Evolutionary conservation across 1,140 invertebrate species (phyloP).

Genomic region (Tribolium castaneum): DNA sequence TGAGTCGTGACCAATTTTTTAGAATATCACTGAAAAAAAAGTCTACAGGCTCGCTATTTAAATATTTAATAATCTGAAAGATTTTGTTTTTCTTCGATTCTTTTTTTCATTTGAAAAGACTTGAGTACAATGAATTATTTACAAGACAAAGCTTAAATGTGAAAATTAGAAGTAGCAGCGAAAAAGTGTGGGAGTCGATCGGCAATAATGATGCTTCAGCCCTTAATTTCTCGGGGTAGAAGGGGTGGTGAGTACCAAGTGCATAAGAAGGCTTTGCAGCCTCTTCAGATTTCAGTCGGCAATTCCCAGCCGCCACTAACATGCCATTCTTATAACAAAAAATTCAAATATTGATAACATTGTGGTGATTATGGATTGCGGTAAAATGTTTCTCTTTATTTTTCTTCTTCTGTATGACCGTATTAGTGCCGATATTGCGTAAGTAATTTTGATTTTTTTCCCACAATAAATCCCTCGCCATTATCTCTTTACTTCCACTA

Average conservation of each 20-base stretch:
- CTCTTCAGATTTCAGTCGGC: conserved; percentile 20
- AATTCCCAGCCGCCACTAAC: not conserved
- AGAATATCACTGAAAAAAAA: too few relatives aligned
- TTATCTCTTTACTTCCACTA: not conserved
- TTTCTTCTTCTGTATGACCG: conserved; percentile 1
- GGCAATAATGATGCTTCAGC: conserved; percentile 1
- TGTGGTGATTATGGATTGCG: not conserved
- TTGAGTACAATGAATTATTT: too few relatives aligned
- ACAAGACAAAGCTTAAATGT: too few relatives aligned
- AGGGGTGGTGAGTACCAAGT: conserved; percentile 7
- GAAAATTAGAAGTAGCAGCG: too few relatives aligned
- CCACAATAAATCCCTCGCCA: not conserved
- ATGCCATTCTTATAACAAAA: not conserved
- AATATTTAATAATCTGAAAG: too few relatives aligned
- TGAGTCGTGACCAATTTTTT: too few relatives aligned
- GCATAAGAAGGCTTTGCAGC: conserved; percentile 36
- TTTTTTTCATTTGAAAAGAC: too few relatives aligned
- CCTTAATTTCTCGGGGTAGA: not conserved
- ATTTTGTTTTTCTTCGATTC: too few relatives aligned
- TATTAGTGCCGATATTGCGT: conserved; percentile 16
- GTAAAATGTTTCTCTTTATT: not conserved
- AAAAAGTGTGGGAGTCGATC: not conserved
- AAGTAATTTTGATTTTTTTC: not conserved
- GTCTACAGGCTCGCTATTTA: too few relatives aligned
- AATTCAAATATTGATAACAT: not conserved